These are phyloP conservation scores for Bradypodion pumilum DNA, from an alignment of 2,797 vertebrate species.

Conservation along the genomic window DNA sequence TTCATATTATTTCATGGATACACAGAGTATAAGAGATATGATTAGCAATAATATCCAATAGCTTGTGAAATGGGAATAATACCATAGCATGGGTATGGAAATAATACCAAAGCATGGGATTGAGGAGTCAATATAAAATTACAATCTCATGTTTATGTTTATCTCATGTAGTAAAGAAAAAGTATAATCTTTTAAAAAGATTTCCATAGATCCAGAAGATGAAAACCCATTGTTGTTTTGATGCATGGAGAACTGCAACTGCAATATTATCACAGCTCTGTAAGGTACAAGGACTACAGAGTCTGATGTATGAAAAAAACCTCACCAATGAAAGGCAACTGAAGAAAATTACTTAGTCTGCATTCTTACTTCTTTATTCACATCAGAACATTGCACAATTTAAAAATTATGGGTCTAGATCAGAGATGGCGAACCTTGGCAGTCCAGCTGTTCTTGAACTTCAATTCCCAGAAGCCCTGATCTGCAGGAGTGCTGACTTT, in stretches of 20 bases:
- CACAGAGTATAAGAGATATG: neutral
- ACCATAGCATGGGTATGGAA: neutral
- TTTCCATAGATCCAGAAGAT: neutral
- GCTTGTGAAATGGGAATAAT: neutral
- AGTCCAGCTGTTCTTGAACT: no score
- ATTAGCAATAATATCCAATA: neutral
- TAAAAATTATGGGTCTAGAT: no score
- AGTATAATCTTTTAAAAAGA: neutral
- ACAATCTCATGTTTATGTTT: neutral
- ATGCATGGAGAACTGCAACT: constrained; percentile 5
- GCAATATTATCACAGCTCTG: neutral
- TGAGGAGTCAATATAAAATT: neutral
- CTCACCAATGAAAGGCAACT: neutral
- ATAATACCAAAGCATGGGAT: neutral
- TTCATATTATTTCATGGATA: neutral
- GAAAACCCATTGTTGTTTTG: neutral
- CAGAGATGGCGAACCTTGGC: no score
- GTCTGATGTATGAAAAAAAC: neutral
- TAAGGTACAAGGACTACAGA: constrained; percentile 2
- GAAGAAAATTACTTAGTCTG: neutral
- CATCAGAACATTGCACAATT: no score
- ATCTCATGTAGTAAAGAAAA: neutral
- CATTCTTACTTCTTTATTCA: no score
- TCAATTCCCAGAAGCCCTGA: no score
- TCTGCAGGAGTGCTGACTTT: no score